These are phyloP conservation scores for Lemur catta DNA, from an alignment of 2,797 vertebrate species.

Conservation along the genomic window DNA sequence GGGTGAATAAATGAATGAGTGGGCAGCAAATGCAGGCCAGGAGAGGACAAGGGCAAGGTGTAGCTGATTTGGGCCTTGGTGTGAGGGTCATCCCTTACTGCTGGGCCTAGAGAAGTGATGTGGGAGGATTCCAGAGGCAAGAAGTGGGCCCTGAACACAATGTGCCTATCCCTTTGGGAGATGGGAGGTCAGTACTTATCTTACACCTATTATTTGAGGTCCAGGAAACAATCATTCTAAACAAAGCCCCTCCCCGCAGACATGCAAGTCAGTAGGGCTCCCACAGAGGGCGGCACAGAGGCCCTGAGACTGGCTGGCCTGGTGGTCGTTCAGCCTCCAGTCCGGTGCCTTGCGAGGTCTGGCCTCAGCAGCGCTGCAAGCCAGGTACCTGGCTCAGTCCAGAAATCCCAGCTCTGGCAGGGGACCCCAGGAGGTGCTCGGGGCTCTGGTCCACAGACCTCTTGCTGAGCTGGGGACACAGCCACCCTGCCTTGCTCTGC, in stretches of 20 bases:
- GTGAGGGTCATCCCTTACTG: not conserved
- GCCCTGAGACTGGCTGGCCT: not conserved
- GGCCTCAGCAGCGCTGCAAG: fast-evolving
- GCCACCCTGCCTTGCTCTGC: not conserved
- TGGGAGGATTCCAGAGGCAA: not conserved
- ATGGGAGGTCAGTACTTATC: not conserved
- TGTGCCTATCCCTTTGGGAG: not conserved
- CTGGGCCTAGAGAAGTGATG: not conserved
- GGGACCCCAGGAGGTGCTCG: not conserved
- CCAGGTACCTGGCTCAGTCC: not conserved
- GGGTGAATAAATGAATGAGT: not conserved
- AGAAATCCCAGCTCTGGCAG: not conserved
- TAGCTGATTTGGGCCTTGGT: not conserved
- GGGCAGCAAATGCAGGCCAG: not conserved
- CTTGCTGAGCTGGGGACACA: fast-evolving
- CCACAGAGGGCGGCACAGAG: not conserved
- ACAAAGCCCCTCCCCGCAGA: not conserved
- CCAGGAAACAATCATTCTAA: not conserved
- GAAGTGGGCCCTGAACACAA: not conserved
- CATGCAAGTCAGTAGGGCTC: not conserved
- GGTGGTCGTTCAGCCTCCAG: not conserved
- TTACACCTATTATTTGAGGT: not conserved
- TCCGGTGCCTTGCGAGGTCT: too few relatives aligned
- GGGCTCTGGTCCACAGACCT: not conserved
- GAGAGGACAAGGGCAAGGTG: not conserved